These are phyloP conservation scores for Henicopernis longicauda DNA, from an alignment of 2,113 vertebrate species.

Conservation along the genomic window DNA sequence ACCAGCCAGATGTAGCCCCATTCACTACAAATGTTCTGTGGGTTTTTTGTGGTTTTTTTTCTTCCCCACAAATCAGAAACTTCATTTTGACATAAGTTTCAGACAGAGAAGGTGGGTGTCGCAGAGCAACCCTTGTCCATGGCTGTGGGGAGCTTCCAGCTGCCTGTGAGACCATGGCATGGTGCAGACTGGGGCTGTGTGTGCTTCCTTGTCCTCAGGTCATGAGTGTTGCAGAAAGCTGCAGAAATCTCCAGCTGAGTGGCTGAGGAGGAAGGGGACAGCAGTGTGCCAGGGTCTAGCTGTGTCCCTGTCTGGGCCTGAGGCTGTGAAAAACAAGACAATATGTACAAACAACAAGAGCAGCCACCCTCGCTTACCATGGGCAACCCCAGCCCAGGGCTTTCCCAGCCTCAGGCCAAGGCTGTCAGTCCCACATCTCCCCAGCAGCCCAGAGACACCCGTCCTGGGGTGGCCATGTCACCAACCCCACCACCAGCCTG, in stretches of 20 bases:
- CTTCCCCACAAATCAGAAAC: neutral
- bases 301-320: neutral
- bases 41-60: neutral
- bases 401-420: neutral
- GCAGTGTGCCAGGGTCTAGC: neutral
- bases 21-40: neutral
- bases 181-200: neutral
- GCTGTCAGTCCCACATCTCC: neutral
- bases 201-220: neutral
- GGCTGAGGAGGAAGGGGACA: neutral
- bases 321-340: neutral
- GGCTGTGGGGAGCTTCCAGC: neutral
- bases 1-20: neutral
- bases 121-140: neutral
- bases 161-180: neutral
- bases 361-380: too few relatives aligned
- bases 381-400: neutral
- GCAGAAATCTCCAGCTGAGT: neutral
- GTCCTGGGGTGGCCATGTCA: neutral
- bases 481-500: neutral
- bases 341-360: neutral
- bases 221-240: neutral
- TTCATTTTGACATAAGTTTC: neutral
- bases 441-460: accelerated
- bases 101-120: neutral